phyloP scores from a whole-genome alignment of 2,113 vertebrate species.

The Chaetorhynchus papuensis region DNA sequence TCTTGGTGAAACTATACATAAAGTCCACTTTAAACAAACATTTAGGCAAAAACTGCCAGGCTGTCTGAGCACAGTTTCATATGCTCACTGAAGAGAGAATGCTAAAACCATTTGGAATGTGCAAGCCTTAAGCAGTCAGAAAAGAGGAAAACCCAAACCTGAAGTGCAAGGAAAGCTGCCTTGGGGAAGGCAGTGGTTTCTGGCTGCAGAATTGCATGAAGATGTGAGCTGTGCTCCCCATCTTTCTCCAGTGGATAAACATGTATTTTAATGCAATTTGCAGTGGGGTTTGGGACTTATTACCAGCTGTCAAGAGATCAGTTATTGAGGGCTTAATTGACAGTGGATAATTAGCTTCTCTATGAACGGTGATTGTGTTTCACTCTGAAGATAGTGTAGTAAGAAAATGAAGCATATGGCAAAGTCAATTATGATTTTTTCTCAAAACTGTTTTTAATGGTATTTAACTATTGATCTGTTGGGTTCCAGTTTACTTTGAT shows the following conservation, averaged over 20 bases:
- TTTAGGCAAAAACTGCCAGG: not conserved
- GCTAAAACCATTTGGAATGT: not conserved
- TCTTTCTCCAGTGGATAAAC: constrained; percentile 43
- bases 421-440: constrained; percentile 61
- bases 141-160: not conserved
- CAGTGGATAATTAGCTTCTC: constrained; percentile 60
- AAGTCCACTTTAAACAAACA: not conserved
- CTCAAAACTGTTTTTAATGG: constrained; percentile 51
- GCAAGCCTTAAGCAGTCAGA: not conserved
- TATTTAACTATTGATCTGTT: constrained; percentile 65
- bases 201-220: not conserved
- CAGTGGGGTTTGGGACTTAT: constrained; percentile 43
- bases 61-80: not conserved
- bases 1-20: not conserved
- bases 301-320: constrained; percentile 63
- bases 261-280: constrained; percentile 19
- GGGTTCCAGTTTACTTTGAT: constrained; percentile 50
- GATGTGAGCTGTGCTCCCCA: not conserved
- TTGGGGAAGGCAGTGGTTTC: not conserved
- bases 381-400: constrained; percentile 17
- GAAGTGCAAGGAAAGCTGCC: not conserved
- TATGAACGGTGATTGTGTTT: constrained; percentile 55
- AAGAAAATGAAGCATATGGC: constrained; percentile 55
- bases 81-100: not conserved
- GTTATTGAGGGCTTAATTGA: constrained; percentile 52